A percentile compares a stretch with the other conserved stretches of the same genome.
These are phyloP conservation scores for Gastracanthus pulcherrimus DNA, from an alignment of 2,888 invertebrate species.

Conservation along the genomic window DNA sequence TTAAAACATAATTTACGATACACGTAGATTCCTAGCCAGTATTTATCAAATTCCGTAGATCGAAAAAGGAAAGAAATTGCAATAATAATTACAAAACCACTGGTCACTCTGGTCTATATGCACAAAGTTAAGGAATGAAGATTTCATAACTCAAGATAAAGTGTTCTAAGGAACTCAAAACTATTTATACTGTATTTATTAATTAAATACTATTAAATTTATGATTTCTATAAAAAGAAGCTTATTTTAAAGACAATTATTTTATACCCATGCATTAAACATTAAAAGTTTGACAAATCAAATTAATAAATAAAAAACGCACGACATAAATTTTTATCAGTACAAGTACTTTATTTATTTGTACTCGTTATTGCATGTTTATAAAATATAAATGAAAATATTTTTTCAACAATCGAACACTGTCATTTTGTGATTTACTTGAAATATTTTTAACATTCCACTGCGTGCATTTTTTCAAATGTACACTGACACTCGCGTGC, in stretches of 20 bases:
- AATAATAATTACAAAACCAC: neutral
- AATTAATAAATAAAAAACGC: neutral
- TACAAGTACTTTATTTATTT: neutral
- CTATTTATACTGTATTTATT: neutral
- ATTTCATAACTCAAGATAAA: constrained; percentile 14
- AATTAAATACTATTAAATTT: neutral
- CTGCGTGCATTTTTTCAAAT: constrained; percentile 24
- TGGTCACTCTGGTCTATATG: constrained; percentile 32
- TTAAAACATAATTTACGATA: constrained; percentile 10
- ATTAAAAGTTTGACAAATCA: neutral
- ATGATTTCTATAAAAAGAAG: neutral
- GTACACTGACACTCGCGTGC: neutral
- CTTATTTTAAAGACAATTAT: neutral
- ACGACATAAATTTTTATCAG: neutral
- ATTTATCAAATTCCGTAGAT: constrained; percentile 41
- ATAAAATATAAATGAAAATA: constrained; percentile 1
- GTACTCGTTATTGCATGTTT: too few species aligned
- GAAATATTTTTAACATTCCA: constrained; percentile 37
- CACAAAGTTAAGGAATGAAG: constrained; percentile 36
- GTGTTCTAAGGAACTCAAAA: neutral
- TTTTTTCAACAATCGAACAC: constrained; percentile 31
- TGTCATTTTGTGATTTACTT: constrained; percentile 37
- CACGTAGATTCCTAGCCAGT: constrained; percentile 34
- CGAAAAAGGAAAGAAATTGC: neutral
- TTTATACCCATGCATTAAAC: neutral